phyloP scores from a whole-genome alignment of 2,113 vertebrate genomes.

The Climacteris rufus region DNA sequence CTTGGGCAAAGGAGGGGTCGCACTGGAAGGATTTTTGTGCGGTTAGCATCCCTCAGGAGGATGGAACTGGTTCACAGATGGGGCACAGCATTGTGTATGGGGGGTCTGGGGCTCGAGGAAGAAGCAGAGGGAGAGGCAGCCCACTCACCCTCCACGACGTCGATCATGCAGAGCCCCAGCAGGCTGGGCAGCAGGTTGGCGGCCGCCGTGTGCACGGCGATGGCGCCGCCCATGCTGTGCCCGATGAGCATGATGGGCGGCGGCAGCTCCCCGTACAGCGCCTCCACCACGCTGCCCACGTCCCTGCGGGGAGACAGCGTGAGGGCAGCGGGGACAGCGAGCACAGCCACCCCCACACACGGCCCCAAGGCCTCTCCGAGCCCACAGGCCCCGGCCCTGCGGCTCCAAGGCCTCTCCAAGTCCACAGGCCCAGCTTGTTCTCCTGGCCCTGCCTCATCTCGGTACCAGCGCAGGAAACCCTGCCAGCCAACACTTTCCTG shows the following conservation, averaged over 20 bases:
- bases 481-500: background rate
- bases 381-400: no score
- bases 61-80: background rate
- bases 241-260: slow-evolving; percentile 96
- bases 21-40: rapidly evolving
- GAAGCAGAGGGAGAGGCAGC: no score
- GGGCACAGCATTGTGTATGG: background rate
- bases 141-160: slow-evolving; percentile 92
- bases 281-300: slow-evolving; percentile 90
- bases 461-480: background rate
- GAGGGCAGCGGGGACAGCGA: no score
- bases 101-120: no score
- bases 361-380: no score
- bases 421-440: rapidly evolving
- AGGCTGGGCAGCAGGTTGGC: slow-evolving; percentile 88
- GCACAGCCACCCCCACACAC: no score
- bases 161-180: slow-evolving; percentile 94
- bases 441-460: background rate
- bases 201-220: slow-evolving; percentile 89
- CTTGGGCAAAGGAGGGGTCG: background rate
- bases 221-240: slow-evolving; percentile 98
- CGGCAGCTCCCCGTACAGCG: slow-evolving; percentile 89
- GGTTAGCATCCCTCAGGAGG: background rate
- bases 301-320: no score
- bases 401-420: no score